Percentiles rank a stretch among this genome's conserved stretches.
These are phyloP conservation scores for Trichacis sp. DNA, from an alignment of 2,888 invertebrate genomes.

Conservation along the genomic window DNA sequence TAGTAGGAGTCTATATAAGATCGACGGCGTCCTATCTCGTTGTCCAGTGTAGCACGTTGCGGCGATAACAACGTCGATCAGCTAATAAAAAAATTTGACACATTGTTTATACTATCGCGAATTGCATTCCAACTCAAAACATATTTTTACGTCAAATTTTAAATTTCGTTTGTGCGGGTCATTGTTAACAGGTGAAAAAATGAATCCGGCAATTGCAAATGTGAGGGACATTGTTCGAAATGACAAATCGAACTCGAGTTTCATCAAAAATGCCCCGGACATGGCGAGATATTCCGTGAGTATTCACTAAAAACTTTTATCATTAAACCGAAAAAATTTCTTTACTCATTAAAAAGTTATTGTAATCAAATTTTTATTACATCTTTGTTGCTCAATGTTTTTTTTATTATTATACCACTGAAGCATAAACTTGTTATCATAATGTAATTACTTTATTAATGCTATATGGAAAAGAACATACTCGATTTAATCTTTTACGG, in stretches of 20 bases:
- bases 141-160: too few relatives aligned
- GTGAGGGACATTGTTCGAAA: conserved; percentile 14
- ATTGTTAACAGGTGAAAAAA: conserved; percentile 11
- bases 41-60: conserved; percentile 57
- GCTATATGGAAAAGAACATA: too few relatives aligned
- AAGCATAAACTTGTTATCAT: too few relatives aligned
- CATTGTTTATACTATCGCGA: background rate
- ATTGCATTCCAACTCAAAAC: too few relatives aligned
- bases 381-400: too few relatives aligned
- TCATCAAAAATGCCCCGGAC: conserved; percentile 55
- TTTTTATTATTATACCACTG: too few relatives aligned
- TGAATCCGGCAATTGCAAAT: conserved; percentile 26
- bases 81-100: conserved; percentile 18
- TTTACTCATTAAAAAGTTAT: background rate
- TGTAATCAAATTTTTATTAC: too few relatives aligned
- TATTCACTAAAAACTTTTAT: too few relatives aligned
- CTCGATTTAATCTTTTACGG: too few relatives aligned
- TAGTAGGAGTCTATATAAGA: conserved; percentile 59
- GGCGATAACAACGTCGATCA: conserved; percentile 46
- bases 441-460: too few relatives aligned
- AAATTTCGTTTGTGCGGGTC: background rate
- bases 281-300: conserved; percentile 62
- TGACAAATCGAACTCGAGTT: conserved; percentile 50
- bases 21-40: conserved; percentile 56
- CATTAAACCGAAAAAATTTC: background rate